These are phyloP conservation scores for Scaptodrosophila lebanonensis DNA, from an alignment of 1,140 invertebrate genomes.

Conservation along the genomic window DNA sequence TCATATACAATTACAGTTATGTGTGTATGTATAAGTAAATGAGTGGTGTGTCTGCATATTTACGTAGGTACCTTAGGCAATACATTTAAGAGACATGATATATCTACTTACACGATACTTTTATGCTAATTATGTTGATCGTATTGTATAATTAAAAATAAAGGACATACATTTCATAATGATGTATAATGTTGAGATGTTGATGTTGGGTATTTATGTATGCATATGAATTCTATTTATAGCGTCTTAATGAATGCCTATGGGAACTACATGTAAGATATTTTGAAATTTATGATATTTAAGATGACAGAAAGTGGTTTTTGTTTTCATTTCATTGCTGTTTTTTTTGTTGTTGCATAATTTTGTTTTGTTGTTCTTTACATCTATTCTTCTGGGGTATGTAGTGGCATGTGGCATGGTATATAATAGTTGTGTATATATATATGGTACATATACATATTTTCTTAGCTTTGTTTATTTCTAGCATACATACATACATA, in stretches of 20 bases:
- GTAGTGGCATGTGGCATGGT: slow-evolving; percentile 18
- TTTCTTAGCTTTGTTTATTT: not conserved
- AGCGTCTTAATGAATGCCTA: too few relatives aligned
- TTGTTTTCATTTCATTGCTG: too few relatives aligned
- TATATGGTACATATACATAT: slow-evolving; percentile 28
- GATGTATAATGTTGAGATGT: slow-evolving; percentile 36
- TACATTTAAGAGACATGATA: slow-evolving; percentile 64
- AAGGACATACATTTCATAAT: too few relatives aligned
- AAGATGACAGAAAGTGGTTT: too few relatives aligned
- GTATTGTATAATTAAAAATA: too few relatives aligned
- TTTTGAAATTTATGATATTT: too few relatives aligned
- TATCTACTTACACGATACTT: slow-evolving; percentile 20
- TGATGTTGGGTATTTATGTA: slow-evolving; percentile 11
- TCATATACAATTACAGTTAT: slow-evolving; percentile 55
- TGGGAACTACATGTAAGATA: too few relatives aligned
- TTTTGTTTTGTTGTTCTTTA: too few relatives aligned
- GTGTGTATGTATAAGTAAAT: slow-evolving; percentile 48
- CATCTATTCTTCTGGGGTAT: too few relatives aligned
- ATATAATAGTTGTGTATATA: slow-evolving; percentile 4
- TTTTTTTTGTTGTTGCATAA: too few relatives aligned
- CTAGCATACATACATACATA: slow-evolving; percentile 43
- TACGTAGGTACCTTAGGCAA: slow-evolving; percentile 71
- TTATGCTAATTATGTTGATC: slow-evolving; percentile 57
- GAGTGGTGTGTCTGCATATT: slow-evolving; percentile 60
- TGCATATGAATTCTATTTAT: slow-evolving; percentile 25